A percentile compares a stretch with the other conserved stretches of the same genome.
These are phyloP conservation scores for Trachops cirrhosus DNA, from an alignment of 2,797 vertebrate species.

Conservation along the genomic window DNA sequence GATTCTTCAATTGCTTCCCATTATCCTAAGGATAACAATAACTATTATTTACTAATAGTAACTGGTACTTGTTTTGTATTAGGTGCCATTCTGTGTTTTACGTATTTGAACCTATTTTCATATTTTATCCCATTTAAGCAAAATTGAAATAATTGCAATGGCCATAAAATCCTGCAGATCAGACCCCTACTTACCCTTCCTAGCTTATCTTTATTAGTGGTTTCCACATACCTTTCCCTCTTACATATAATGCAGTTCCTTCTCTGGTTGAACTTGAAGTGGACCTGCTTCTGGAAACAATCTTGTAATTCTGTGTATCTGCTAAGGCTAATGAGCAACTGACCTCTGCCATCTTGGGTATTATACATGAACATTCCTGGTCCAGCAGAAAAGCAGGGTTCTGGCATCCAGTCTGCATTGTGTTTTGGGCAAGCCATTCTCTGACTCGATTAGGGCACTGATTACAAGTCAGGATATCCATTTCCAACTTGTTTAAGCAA, in stretches of 20 bases:
- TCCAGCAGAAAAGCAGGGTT: not conserved
- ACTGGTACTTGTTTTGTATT: not conserved
- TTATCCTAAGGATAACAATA: not conserved
- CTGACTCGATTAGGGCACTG: not conserved
- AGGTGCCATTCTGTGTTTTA: not conserved
- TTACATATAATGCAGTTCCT: not conserved
- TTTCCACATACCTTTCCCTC: not conserved
- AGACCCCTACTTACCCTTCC: not conserved
- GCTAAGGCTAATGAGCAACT: not conserved
- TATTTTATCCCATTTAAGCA: not conserved
- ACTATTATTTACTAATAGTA: not conserved
- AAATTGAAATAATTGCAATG: not conserved
- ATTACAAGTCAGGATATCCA: not conserved
- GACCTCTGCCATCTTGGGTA: not conserved
- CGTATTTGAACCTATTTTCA: not conserved
- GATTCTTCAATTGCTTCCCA: not conserved
- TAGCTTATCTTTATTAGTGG: not conserved
- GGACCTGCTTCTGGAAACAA: not conserved
- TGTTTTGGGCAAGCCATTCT: not conserved
- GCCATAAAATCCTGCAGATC: fast-evolving
- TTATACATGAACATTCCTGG: not conserved
- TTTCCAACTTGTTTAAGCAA: not conserved
- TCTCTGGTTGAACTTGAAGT: not conserved
- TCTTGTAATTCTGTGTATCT: not conserved
- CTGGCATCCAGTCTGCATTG: not conserved